phyloP scores from a whole-genome alignment of 2,797 vertebrate species.

The Phaenicophaeus curvirostris region DNA sequence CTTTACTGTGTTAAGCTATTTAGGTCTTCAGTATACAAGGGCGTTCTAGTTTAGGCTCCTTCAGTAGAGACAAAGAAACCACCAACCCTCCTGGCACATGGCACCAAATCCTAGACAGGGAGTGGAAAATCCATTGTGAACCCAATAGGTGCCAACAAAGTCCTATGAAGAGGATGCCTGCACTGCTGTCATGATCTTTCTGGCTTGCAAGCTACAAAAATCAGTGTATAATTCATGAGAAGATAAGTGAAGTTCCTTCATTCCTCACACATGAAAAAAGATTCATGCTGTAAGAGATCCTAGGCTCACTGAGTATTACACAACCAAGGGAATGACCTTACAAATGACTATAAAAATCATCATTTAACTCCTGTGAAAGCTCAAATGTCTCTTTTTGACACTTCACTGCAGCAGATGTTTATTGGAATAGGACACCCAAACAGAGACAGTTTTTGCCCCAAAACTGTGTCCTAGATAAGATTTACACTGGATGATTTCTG shows the following conservation, averaged over 20 bases:
- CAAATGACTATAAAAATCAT: slow-evolving; percentile 8
- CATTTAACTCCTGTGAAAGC: slow-evolving; percentile 15
- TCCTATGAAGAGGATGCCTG: background rate
- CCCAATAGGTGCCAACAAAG: background rate
- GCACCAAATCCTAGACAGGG: background rate
- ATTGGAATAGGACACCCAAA: background rate
- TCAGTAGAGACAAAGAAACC: background rate
- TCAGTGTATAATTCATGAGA: background rate
- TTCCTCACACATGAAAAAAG: background rate
- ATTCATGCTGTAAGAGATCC: background rate
- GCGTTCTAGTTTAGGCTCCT: background rate
- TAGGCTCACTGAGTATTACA: background rate
- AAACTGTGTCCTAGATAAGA: background rate
- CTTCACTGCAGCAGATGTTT: background rate
- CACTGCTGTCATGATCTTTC: background rate
- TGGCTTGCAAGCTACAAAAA: background rate
- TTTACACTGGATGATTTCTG: background rate
- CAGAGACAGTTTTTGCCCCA: background rate
- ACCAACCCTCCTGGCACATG: background rate
- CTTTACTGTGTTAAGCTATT: background rate
- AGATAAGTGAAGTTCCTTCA: background rate
- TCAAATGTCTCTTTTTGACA: background rate
- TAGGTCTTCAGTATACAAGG: background rate
- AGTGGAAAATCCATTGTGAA: background rate
- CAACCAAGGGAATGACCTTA: background rate